Conservation (phyloP, 2,888 invertebrate genomes). For the Dolomedes plantarius region DNA sequence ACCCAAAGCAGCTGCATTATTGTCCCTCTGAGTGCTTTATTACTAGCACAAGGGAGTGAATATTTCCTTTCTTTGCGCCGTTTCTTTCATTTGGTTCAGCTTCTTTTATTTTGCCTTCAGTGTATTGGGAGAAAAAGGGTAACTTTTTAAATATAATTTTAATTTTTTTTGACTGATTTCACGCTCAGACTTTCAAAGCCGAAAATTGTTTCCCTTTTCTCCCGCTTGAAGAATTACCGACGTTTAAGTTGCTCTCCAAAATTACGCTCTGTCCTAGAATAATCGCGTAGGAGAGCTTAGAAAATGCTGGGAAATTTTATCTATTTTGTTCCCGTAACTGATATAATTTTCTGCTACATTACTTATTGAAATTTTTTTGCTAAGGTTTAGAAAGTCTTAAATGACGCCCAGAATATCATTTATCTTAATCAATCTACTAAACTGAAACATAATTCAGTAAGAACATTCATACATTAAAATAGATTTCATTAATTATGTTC, state of each 20-base stretch:
- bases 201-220: neutral
- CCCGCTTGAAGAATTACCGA: neutral
- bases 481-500: too few species aligned
- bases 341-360: too few species aligned
- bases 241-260: neutral
- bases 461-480: too few species aligned
- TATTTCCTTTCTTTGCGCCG: slow-evolving; percentile 36
- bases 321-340: too few species aligned
- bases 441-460: too few species aligned
- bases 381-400: too few species aligned
- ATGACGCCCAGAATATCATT: too few species aligned
- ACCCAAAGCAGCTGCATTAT: slow-evolving; percentile 52
- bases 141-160: slow-evolving; percentile 3
- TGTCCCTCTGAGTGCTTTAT: slow-evolving; percentile 61
- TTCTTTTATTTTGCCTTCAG: slow-evolving; percentile 29
- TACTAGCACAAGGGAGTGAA: slow-evolving; percentile 52
- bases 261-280: neutral
- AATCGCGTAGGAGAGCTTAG: neutral
- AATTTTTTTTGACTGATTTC: slow-evolving; percentile 1
- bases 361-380: too few species aligned
- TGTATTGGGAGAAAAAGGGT: slow-evolving; percentile 12
- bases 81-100: slow-evolving; percentile 15
- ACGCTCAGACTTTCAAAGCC: neutral
- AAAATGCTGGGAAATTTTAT: neutral
- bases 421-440: too few species aligned